Base-by-base conservation (phyloP, 1,140 invertebrate species). In the Myzus persicae region DNA sequence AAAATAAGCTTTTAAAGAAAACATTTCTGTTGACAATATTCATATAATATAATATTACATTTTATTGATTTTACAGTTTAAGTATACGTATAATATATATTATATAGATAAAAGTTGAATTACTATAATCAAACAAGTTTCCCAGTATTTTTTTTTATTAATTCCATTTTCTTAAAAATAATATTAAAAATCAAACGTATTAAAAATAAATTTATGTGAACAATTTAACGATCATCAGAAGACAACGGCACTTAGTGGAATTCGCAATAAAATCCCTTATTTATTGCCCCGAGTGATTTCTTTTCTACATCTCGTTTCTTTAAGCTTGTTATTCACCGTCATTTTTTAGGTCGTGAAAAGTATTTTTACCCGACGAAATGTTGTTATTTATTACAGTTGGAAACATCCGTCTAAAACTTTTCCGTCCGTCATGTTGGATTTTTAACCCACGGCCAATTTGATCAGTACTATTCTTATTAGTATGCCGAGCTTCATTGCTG, bases 321-420 rank as follows among this genome's bases (percentile, higher is more conserved):
- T 42, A 67, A 67, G 44, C 18, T 91, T 91, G 54, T 59, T 67
- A 7, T 42, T 44, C 59, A 20, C 48, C 7, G 22, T 59, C 54
- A 40, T 76, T 91, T 76, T 59, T 44, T 67, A 44, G 59, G 18
- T 44, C 18, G 51, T 81, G 42, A 67, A 59, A 76, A 44, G 40
- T 91, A 91, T 91, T 91, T 91, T 91, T 46, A 91, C 54, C 90
- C 54, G 54, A 91, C 90, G n/a, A 91, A 91, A 76, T 67, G 54
- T 91, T 42, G 54, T 91, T 91, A 91, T 91, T 91, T 91, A 91
- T 91, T 91, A 59, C 90, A 91, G 38, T 59, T 91, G 38, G 6
- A 91, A 91, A 91, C 54, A 76, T 91, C 36, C 90, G 40, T 91
- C 90, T 91, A 44, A 91, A 59, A 91, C 54, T 91, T 91, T 91